Evolutionary conservation across 2,113 vertebrate species (phyloP).

Genomic region (human): DNA sequence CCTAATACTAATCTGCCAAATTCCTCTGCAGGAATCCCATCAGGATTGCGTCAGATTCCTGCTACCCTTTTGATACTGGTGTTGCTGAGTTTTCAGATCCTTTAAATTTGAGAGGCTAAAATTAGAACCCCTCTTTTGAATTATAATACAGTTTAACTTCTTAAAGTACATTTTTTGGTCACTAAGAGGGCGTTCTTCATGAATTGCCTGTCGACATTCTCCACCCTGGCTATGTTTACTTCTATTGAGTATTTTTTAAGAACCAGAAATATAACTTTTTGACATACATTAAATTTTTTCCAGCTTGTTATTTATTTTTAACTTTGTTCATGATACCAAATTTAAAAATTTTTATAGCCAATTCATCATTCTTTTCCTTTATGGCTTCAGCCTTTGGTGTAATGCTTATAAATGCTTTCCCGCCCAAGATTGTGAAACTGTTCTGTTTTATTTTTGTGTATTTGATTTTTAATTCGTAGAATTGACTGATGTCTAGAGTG

Average conservation of each 20-base stretch:
- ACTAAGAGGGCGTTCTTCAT: not conserved
- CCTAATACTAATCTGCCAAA: not conserved
- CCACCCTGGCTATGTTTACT: not conserved
- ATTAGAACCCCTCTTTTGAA: not conserved
- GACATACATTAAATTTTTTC: not conserved
- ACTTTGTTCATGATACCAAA: not conserved
- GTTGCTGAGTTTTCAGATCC: not conserved
- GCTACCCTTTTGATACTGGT: not conserved
- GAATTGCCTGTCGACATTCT: not conserved
- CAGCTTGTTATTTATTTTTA: slow-evolving; percentile 34
- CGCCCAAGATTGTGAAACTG: not conserved
- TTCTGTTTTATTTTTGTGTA: not conserved
- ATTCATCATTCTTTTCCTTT: not conserved
- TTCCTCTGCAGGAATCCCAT: not conserved
- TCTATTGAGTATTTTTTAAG: not conserved
- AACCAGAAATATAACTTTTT: slow-evolving; percentile 18
- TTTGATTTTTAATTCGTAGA: not conserved
- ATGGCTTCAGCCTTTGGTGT: not conserved
- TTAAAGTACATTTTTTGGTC: not conserved
- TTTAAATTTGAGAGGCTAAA: not conserved
- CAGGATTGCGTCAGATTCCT: not conserved
- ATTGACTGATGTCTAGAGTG: not conserved
- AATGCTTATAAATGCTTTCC: not conserved
- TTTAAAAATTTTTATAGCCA: not conserved
- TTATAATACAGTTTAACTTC: not conserved